Percentiles rank a stretch among this genome's conserved stretches.
Conservation (phyloP, 2,113 vertebrate species). For the Anoura caudifer region DNA sequence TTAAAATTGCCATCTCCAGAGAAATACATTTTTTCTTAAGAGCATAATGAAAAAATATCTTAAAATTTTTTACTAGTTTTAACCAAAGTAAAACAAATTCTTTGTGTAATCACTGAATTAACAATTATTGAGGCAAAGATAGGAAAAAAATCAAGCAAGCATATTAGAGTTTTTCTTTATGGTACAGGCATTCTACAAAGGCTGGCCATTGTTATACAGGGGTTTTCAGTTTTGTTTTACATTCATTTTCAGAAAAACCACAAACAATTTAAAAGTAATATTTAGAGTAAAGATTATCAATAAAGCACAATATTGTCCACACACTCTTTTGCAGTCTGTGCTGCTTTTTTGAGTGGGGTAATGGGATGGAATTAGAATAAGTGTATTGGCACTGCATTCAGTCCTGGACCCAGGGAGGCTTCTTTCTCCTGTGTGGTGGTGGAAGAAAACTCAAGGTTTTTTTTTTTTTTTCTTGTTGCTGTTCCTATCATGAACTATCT, state of each 20-base stretch:
- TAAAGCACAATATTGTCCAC: neutral
- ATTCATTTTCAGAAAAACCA: neutral
- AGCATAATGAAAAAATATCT: neutral
- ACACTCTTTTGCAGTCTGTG: neutral
- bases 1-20: neutral
- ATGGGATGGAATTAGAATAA: fast-evolving
- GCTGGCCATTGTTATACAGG: neutral
- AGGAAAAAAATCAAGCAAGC: neutral
- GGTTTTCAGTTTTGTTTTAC: neutral
- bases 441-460: neutral
- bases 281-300: neutral
- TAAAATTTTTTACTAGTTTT: neutral
- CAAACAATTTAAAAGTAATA: neutral
- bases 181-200: neutral
- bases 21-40: neutral
- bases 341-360: neutral
- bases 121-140: neutral
- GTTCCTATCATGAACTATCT: neutral
- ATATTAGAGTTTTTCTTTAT: neutral
- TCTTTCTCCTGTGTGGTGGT: neutral
- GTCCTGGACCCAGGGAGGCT: too few relatives aligned
- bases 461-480: neutral
- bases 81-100: neutral
- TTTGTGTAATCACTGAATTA: neutral
- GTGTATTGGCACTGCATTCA: neutral